phyloP scores from a whole-genome alignment of 2,888 invertebrate genomes.

The Stramonita haemastoma region DNA sequence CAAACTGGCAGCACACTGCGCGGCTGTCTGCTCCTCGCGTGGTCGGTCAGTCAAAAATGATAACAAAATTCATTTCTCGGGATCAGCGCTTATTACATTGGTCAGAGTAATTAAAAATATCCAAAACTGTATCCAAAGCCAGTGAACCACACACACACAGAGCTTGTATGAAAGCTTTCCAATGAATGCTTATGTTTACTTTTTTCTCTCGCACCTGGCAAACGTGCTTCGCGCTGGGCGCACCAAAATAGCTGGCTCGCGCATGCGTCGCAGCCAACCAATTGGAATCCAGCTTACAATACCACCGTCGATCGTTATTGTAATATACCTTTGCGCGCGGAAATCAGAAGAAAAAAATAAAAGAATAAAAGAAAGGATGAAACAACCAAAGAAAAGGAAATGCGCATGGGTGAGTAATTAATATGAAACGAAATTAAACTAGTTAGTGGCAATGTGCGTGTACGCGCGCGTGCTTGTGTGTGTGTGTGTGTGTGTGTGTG shows the following conservation, averaged over 20 bases:
- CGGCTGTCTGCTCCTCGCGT: not conserved
- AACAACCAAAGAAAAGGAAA: too few relatives aligned
- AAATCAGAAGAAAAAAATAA: not conserved
- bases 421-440: too few relatives aligned
- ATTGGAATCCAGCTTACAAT: slow-evolving; percentile 23
- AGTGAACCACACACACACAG: slow-evolving; percentile 9
- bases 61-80: slow-evolving; percentile 3
- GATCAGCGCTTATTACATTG: not conserved
- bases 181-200: slow-evolving; percentile 30
- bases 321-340: slow-evolving; percentile 18
- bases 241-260: slow-evolving; percentile 26
- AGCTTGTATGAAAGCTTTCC: not conserved
- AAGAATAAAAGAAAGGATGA: too few relatives aligned
- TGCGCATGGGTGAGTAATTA: too few relatives aligned
- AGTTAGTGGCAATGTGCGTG: slow-evolving; percentile 2
- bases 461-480: not conserved
- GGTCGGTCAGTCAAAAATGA: slow-evolving; percentile 24
- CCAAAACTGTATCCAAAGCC: slow-evolving; percentile 34
- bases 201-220: slow-evolving; percentile 39
- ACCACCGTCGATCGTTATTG: not conserved
- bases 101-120: not conserved
- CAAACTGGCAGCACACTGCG: not conserved
- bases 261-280: slow-evolving; percentile 21
- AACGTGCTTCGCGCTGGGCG: slow-evolving; percentile 32
- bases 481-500: slow-evolving; percentile 6